Conservation (phyloP, 2,888 invertebrate species). For the Mylabris sibirica region DNA sequence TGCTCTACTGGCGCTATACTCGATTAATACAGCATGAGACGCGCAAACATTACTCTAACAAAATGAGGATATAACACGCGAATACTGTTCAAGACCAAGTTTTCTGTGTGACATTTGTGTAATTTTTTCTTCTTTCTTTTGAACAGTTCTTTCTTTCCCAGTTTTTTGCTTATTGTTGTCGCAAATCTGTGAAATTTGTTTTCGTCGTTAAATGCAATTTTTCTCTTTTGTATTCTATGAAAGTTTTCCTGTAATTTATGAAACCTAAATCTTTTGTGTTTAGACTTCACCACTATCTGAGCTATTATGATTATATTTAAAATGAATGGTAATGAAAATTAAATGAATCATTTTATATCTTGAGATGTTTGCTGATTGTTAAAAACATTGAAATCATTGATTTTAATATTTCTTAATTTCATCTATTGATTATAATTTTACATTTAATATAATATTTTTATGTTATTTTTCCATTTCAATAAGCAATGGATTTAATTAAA, state of each 20-base stretch:
- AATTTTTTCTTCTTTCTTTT: conserved; percentile 16
- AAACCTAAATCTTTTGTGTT: conserved; percentile 14
- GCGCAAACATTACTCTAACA: conserved; percentile 34
- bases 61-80: conserved; percentile 35
- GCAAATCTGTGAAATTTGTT: conserved; percentile 25
- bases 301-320: conserved; percentile 1
- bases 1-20: conserved; percentile 30
- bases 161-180: conserved; percentile 18
- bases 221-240: conserved; percentile 10
- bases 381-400: too few species aligned
- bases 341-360: background rate
- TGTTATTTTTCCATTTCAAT: too few species aligned
- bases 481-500: too few species aligned
- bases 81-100: conserved; percentile 25
- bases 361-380: background rate
- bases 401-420: too few species aligned
- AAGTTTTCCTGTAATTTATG: conserved; percentile 15
- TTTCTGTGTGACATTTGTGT: conserved; percentile 25
- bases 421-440: background rate
- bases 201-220: conserved; percentile 16
- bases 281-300: conserved; percentile 5
- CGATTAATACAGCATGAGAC: conserved; percentile 38
- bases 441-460: background rate
- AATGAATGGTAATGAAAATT: background rate
- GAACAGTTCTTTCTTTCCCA: background rate